Base-by-base conservation (phyloP, 2,113 vertebrate genomes). In the Callopanchax toddi region DNA sequence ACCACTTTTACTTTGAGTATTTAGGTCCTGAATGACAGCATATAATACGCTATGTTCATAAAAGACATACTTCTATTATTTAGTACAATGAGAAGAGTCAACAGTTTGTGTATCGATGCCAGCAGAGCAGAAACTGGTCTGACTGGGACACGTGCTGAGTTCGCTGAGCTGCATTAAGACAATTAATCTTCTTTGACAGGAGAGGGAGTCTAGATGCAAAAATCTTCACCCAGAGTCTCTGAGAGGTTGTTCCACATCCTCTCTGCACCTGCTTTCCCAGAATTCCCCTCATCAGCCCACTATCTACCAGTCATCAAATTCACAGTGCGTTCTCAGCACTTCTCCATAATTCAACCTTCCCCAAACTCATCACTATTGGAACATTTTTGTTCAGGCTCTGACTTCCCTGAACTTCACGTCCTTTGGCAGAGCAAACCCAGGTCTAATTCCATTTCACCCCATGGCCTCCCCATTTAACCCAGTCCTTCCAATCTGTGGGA, bases 161-260 rank as follows among this genome's bases (percentile, higher is more conserved):
- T 60, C 53, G 12, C 45, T 74, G 73, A 72, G 18, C 51, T 21
- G 37, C 60, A 56, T 67, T 68, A 66, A 57, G 58, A 26, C 42
- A 16, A 84, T 85, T 84, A 79, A 81, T 88, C 76, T 84, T 81
- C 39, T 39, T 39, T 54, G 54, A 17, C 21, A 22, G 6, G n/a
- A 26, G 34, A 46, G 17, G 21, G 34, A 40, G 39, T 55, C 16
- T 61, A 59, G 52, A 68, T 5, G 34, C 52, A 53, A 22, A 59
- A 50, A 48, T 17, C 44, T 16, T 64, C 22, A 55, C 40, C 32
- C 11, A 4, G 5, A 62, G 25, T n/a, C 22, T 44, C 74, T 61
- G n/a, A n/a, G n/a, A n/a, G n/a, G n/a, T 63, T n/a, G 23, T 63
- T 78, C 54, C 48, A 57, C 40, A 60, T 69, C 74, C 66, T 18